phyloP scores from a whole-genome alignment of 2,797 vertebrate genomes.

The Babyrousa celebensis region DNA sequence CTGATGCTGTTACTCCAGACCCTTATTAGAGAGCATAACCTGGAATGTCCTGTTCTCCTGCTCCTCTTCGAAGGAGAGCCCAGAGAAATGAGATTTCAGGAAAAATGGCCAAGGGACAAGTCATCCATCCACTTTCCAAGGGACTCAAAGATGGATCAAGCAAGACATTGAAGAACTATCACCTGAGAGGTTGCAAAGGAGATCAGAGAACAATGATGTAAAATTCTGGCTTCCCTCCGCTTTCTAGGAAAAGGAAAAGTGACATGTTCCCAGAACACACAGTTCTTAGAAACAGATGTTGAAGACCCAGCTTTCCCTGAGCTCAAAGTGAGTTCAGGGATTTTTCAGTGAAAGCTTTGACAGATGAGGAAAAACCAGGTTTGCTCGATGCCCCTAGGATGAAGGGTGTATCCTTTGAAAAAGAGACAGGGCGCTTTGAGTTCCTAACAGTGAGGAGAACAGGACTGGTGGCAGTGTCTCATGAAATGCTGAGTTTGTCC shows the following conservation, averaged over 20 bases:
- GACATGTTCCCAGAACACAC: neutral
- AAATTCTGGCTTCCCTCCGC: neutral
- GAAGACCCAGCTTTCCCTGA: neutral
- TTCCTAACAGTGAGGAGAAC: neutral
- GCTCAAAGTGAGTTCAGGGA: neutral
- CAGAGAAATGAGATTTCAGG: constrained; percentile 68
- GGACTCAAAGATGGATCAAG: constrained; percentile 13
- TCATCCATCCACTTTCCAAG: neutral
- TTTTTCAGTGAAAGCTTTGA: neutral
- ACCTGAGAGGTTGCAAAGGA: neutral
- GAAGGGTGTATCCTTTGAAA: neutral
- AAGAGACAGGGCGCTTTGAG: neutral
- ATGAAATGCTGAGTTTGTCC: neutral
- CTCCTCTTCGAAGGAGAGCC: constrained; percentile 18
- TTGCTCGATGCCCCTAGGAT: neutral
- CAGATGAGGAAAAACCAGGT: neutral
- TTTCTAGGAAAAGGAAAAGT: neutral
- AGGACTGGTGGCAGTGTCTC: neutral
- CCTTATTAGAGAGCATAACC: constrained; percentile 38
- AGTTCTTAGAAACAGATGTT: neutral
- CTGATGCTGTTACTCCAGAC: neutral
- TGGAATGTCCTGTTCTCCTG: neutral
- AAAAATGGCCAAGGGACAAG: neutral
- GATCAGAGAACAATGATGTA: neutral
- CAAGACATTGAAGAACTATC: constrained; percentile 12